These are phyloP conservation scores for Phengaris alcon DNA, from an alignment of 2,888 invertebrate species.

Conservation along the genomic window DNA sequence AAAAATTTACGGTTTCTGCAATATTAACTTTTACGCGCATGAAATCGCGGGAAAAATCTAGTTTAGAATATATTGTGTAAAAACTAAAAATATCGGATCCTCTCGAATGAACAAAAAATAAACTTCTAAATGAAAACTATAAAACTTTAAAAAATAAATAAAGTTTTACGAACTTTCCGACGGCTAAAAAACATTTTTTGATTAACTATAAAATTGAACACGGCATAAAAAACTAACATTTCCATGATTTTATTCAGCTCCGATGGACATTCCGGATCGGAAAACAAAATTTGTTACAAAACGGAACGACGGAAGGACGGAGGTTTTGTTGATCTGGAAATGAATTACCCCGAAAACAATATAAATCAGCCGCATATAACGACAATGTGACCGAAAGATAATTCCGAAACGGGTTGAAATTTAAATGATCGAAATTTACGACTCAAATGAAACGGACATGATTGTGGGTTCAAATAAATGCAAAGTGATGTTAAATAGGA, in stretches of 20 bases:
- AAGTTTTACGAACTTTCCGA: constrained; percentile 12
- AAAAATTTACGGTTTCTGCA: too few species aligned
- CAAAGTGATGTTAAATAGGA: constrained; percentile 28
- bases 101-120: background rate
- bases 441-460: constrained; percentile 28
- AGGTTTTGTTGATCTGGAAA: constrained; percentile 32
- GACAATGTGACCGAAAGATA: constrained; percentile 31
- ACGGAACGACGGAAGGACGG: constrained; percentile 20
- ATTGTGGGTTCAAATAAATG: constrained; percentile 29
- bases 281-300: constrained; percentile 24
- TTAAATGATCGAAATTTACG: constrained; percentile 33
- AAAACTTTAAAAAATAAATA: constrained; percentile 20
- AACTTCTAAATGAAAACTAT: background rate
- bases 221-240: constrained; percentile 20
- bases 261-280: constrained; percentile 23
- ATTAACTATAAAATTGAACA: constrained; percentile 28
- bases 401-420: constrained; percentile 32
- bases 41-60: too few species aligned
- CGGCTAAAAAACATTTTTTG: constrained; percentile 26
- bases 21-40: too few species aligned
- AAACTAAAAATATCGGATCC: background rate
- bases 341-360: constrained; percentile 31
- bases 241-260: constrained; percentile 27
- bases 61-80: background rate
- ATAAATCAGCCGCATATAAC: constrained; percentile 31